Conservation (phyloP, 1,140 invertebrate species). For the Aphidius ervi region DNA sequence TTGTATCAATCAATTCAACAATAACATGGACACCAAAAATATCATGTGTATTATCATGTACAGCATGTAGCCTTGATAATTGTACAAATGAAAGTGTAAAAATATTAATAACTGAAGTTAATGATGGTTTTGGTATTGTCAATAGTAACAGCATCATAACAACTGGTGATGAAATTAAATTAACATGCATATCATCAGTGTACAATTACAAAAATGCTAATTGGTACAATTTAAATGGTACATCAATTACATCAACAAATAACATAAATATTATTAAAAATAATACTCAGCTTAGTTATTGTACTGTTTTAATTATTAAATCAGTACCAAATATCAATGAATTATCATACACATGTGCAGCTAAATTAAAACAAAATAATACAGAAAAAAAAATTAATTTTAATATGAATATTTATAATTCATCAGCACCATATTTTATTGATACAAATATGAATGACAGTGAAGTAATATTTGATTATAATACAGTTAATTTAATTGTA, state of each 20-base stretch:
- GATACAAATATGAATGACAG: slow-evolving; percentile 34
- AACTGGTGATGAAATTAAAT: slow-evolving; percentile 50
- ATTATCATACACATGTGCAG: slow-evolving; percentile 35
- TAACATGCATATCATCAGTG: slow-evolving; percentile 56
- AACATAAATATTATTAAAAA: slow-evolving; percentile 19
- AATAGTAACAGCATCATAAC: slow-evolving; percentile 43
- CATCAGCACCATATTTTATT: slow-evolving; percentile 30
- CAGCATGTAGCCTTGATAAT: slow-evolving; percentile 7
- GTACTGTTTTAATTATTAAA: slow-evolving; percentile 31
- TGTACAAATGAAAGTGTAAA: not conserved
- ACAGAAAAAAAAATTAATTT: slow-evolving; percentile 19
- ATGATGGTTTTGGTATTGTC: slow-evolving; percentile 45
- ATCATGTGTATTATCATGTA: no score
- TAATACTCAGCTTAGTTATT: slow-evolving; percentile 35
- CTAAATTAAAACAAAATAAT: slow-evolving; percentile 22
- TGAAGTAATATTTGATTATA: slow-evolving; percentile 26
- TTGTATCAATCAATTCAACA: no score
- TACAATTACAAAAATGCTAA: slow-evolving; percentile 52
- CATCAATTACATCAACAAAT: slow-evolving; percentile 17
- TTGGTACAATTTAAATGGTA: slow-evolving; percentile 40
- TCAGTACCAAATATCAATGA: slow-evolving; percentile 31
- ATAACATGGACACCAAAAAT: no score
- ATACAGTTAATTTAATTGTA: slow-evolving; percentile 21
- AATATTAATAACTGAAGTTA: slow-evolving; percentile 25
- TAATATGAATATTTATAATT: slow-evolving; percentile 29